These are phyloP conservation scores for Oedothorax gibbosus DNA, from an alignment of 1,140 invertebrate species.

Conservation along the genomic window DNA sequence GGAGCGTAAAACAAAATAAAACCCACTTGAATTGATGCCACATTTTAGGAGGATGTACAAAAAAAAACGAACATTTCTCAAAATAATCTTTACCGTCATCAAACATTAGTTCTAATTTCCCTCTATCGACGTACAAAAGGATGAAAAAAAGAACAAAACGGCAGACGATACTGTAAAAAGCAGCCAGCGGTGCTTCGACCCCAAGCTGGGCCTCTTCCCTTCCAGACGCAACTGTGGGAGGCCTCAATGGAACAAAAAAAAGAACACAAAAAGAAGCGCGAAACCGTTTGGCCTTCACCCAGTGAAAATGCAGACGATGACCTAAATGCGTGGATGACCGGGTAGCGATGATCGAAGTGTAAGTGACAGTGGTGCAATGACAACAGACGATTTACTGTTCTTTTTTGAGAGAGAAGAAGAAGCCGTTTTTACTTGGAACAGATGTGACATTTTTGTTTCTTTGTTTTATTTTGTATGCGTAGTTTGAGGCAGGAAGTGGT, in stretches of 20 bases:
- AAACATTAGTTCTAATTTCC: background rate
- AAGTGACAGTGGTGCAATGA: conserved; percentile 23
- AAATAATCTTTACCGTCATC: background rate
- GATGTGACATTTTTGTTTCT: too few relatives aligned
- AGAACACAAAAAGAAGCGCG: conserved; percentile 13
- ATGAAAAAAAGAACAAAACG: background rate
- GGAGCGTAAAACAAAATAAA: too few relatives aligned
- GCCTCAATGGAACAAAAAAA: background rate
- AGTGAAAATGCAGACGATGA: conserved; percentile 51
- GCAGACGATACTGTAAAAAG: background rate
- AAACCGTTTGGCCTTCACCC: conserved; percentile 52
- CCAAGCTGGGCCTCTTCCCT: conserved; percentile 44
- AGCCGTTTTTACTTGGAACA: too few relatives aligned
- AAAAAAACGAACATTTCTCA: background rate
- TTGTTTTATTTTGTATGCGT: too few relatives aligned
- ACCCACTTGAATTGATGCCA: too few relatives aligned
- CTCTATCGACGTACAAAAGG: background rate
- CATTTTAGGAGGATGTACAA: background rate
- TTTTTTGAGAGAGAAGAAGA: background rate
- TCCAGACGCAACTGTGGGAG: conserved; percentile 30
- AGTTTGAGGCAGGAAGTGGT: too few relatives aligned
- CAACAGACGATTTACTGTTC: background rate
- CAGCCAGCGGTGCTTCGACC: conserved; percentile 6
- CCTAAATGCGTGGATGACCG: conserved; percentile 56
- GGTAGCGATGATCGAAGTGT: conserved; percentile 23